Evolutionary conservation across 2,888 invertebrate genomes (phyloP).

Genomic region (Tipula vernalis): DNA sequence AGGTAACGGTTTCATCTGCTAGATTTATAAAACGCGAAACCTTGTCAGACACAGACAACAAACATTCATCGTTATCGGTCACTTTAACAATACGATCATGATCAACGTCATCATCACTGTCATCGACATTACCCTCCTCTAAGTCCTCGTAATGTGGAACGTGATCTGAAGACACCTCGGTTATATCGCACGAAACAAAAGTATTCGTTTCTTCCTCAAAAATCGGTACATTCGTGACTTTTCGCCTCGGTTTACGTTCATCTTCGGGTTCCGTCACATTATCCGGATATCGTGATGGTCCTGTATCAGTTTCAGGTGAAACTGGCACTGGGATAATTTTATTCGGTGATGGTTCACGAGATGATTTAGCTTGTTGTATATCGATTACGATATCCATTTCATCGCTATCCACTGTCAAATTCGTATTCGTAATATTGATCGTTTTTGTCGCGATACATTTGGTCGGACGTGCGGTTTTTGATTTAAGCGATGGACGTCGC

Average conservation of each 20-base stretch:
- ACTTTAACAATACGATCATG: neutral
- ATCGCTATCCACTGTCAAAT: slow-evolving; percentile 32
- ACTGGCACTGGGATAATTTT: slow-evolving; percentile 54
- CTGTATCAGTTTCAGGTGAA: slow-evolving; percentile 43
- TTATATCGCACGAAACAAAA: slow-evolving; percentile 38
- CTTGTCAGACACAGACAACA: slow-evolving; percentile 50
- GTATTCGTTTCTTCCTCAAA: slow-evolving; percentile 42
- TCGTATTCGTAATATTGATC: slow-evolving; percentile 36
- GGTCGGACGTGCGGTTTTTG: slow-evolving; percentile 22
- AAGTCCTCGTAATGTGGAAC: slow-evolving; percentile 34
- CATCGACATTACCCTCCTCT: slow-evolving; percentile 29
- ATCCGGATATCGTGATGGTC: slow-evolving; percentile 58
- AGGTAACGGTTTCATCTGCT: slow-evolving; percentile 39
- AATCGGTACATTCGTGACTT: slow-evolving; percentile 39
- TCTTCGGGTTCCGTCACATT: slow-evolving; percentile 65
- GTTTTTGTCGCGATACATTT: slow-evolving; percentile 43
- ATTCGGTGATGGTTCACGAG: slow-evolving; percentile 62
- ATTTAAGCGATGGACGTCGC: slow-evolving; percentile 16
- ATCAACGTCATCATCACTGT: slow-evolving; percentile 39
- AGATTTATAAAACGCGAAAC: slow-evolving; percentile 50
- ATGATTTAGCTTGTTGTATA: slow-evolving; percentile 59
- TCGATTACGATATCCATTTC: slow-evolving; percentile 45
- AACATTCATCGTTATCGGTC: slow-evolving; percentile 40
- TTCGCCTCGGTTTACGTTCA: slow-evolving; percentile 37
- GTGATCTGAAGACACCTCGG: slow-evolving; percentile 41